Evolutionary conservation across 2,888 invertebrate genomes (phyloP).

Genomic region (Agonum fuliginosum): DNA sequence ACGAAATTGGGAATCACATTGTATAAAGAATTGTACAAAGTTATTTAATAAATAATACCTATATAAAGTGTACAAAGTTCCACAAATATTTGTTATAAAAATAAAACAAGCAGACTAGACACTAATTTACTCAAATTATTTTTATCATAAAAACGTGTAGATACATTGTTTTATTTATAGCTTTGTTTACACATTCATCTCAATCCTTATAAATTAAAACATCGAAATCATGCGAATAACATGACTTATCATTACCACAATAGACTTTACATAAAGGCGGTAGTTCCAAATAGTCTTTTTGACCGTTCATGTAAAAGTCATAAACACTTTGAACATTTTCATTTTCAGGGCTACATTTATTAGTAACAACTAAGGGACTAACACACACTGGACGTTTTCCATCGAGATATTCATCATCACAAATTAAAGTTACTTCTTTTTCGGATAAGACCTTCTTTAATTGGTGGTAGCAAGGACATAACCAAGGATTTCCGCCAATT

Average conservation of each 20-base stretch:
- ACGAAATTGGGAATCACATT: too few relatives aligned
- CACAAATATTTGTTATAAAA: too few relatives aligned
- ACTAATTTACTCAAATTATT: too few relatives aligned
- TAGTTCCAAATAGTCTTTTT: conserved; percentile 8
- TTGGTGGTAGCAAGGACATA: conserved; percentile 25
- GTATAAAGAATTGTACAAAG: too few relatives aligned
- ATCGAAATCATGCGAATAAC: conserved; percentile 48
- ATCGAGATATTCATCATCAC: conserved; percentile 42
- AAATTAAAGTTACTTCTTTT: neutral
- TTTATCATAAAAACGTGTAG: too few relatives aligned
- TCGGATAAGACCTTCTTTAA: neutral
- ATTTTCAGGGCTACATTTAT: conserved; percentile 1
- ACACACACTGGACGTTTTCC: conserved; percentile 34
- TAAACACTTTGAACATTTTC: conserved; percentile 6
- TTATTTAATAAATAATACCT: too few relatives aligned
- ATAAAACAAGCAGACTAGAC: too few relatives aligned
- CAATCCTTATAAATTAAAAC: conserved; percentile 14
- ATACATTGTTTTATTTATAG: too few relatives aligned
- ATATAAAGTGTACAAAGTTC: too few relatives aligned
- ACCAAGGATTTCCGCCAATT: conserved; percentile 50
- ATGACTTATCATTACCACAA: conserved; percentile 29
- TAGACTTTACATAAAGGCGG: conserved; percentile 42
- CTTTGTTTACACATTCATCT: neutral
- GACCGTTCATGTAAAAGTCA: conserved; percentile 4
- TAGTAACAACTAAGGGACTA: neutral